phyloP scores from a whole-genome alignment of 1,140 invertebrate species.

The Drosophila lowei region DNA sequence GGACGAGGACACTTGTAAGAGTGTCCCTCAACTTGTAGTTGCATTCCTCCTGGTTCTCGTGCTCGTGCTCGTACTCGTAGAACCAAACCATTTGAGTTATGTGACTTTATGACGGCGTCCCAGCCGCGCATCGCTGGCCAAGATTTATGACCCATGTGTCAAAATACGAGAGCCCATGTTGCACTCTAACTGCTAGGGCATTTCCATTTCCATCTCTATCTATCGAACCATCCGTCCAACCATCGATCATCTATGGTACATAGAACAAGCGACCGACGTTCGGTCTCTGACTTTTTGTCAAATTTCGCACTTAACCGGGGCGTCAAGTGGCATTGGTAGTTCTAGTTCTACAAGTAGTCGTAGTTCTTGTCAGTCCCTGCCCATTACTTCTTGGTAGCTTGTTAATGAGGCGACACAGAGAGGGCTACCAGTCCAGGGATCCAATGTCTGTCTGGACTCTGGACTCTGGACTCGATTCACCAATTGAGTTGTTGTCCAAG shows the following conservation, averaged over 20 bases:
- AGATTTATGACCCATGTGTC: constrained; percentile 78
- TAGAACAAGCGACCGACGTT: neutral
- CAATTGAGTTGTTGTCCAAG: constrained; percentile 17
- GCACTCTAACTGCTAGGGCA: neutral
- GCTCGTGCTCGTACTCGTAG: constrained; percentile 1
- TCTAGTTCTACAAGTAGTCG: neutral
- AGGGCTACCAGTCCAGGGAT: constrained; percentile 30
- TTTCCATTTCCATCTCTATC: neutral
- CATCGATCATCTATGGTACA: constrained; percentile 10
- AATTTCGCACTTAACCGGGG: constrained; percentile 70
- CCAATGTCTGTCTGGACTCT: constrained; percentile 1
- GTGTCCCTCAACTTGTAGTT: constrained; percentile 19
- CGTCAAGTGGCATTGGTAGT: constrained; percentile 60
- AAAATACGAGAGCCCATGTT: constrained; percentile 69
- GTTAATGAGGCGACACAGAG: constrained; percentile 66
- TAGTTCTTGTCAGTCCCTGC: neutral
- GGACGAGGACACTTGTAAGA: constrained; percentile 53
- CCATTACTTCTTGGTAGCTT: constrained; percentile 55
- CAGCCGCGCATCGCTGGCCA: constrained; percentile 38
- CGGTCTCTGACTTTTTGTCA: constrained; percentile 43
- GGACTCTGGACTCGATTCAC: neutral
- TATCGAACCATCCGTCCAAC: neutral
- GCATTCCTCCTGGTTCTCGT: constrained; percentile 11
- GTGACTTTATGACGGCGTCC: constrained; percentile 68
- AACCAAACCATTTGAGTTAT: constrained; percentile 49